These are phyloP conservation scores for Apamea crenata DNA, from an alignment of 2,888 invertebrate species.

Conservation along the genomic window DNA sequence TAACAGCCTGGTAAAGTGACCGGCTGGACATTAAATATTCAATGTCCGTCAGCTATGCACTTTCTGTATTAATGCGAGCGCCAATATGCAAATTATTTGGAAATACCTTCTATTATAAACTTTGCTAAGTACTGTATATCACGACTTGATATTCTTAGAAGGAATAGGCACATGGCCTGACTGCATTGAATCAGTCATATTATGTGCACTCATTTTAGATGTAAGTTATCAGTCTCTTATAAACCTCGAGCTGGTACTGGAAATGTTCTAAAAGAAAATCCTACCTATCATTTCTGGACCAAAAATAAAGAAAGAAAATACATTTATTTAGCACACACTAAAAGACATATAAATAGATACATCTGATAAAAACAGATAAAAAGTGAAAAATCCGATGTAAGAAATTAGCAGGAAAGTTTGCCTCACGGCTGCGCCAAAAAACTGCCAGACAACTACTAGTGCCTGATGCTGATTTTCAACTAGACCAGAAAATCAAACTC, in stretches of 20 bases:
- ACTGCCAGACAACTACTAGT: too few species aligned
- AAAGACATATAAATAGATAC: too few species aligned
- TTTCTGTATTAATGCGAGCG: slow-evolving; percentile 51
- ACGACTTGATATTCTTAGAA: slow-evolving; percentile 36
- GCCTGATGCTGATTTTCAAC: too few species aligned
- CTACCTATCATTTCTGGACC: background rate
- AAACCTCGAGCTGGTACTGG: too few species aligned
- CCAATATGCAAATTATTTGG: slow-evolving; percentile 50
- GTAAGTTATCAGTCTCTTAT: too few species aligned
- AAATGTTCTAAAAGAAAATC: too few species aligned
- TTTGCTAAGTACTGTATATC: slow-evolving; percentile 24
- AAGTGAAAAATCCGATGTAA: too few species aligned
- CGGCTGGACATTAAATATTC: slow-evolving; percentile 66
- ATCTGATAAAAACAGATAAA: too few species aligned
- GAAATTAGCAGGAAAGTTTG: too few species aligned
- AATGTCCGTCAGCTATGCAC: slow-evolving; percentile 51
- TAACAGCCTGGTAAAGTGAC: slow-evolving; percentile 62
- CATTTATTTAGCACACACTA: too few species aligned
- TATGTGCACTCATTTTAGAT: background rate
- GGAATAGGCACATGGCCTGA: background rate
- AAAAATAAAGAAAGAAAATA: too few species aligned
- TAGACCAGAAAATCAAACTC: background rate
- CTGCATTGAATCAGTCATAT: background rate
- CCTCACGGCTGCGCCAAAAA: too few species aligned
- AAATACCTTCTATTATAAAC: slow-evolving; percentile 36